Evolutionary conservation across 2,888 invertebrate genomes (phyloP).

Genomic region (Drosophila yooni): DNA sequence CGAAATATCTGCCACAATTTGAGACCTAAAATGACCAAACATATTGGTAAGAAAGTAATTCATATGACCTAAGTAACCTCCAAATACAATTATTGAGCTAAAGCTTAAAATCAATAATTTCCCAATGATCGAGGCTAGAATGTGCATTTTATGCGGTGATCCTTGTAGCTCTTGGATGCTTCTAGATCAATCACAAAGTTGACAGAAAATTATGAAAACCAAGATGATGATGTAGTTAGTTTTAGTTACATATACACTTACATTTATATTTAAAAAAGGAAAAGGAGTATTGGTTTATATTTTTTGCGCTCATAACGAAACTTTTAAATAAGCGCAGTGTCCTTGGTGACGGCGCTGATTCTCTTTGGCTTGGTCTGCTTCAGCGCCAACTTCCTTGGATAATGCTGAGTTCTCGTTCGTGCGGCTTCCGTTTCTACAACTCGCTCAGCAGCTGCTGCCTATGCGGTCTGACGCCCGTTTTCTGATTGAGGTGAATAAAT

Average conservation of each 20-base stretch:
- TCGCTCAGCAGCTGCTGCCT: conserved; percentile 89
- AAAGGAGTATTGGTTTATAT: background rate
- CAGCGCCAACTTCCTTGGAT: conserved; percentile 92
- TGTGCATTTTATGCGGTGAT: too few relatives aligned
- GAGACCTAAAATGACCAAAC: background rate
- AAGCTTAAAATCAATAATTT: too few relatives aligned
- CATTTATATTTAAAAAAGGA: too few relatives aligned
- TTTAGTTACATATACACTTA: too few relatives aligned
- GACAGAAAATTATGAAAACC: too few relatives aligned
- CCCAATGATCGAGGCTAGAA: too few relatives aligned
- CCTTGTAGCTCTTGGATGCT: too few relatives aligned
- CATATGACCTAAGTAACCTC: too few relatives aligned
- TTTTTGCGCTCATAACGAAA: conserved; percentile 91
- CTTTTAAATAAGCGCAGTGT: conserved; percentile 90
- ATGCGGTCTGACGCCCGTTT: conserved; percentile 1
- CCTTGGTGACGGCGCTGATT: conserved; percentile 88
- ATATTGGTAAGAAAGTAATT: too few relatives aligned
- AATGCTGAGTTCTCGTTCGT: conserved; percentile 91
- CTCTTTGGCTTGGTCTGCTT: conserved; percentile 89
- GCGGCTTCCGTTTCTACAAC: conserved; percentile 90
- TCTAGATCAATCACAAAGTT: too few relatives aligned
- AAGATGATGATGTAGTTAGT: too few relatives aligned
- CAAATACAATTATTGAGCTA: too few relatives aligned
- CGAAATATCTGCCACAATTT: background rate
- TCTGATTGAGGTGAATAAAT: background rate